phyloP scores from a whole-genome alignment of 2,113 vertebrate genomes.

The Zingel zingel region DNA sequence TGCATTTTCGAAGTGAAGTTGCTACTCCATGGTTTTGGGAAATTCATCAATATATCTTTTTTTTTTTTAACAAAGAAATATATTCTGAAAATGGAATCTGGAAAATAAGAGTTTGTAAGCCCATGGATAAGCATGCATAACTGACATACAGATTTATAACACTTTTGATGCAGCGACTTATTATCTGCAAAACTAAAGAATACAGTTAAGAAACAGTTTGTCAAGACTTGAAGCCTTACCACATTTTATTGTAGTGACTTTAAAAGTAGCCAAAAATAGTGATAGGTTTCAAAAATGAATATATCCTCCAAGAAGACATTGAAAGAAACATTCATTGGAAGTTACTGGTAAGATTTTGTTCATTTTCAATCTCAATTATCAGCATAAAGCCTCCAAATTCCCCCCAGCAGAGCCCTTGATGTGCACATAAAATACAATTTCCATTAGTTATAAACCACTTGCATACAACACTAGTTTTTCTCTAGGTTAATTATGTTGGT shows the following conservation, averaged over 20 bases:
- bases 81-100: neutral
- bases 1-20: slow-evolving; percentile 14
- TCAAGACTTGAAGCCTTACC: neutral
- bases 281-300: neutral
- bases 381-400: neutral
- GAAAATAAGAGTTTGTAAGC: neutral
- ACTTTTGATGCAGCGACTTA: neutral
- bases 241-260: neutral
- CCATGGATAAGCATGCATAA: neutral
- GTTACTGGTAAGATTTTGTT: neutral
- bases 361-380: slow-evolving; percentile 17
- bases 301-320: neutral
- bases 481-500: slow-evolving; percentile 39
- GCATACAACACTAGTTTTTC: slow-evolving; percentile 21
- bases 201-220: neutral
- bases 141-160: neutral
- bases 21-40: neutral
- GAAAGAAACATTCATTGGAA: neutral
- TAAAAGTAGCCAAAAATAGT: neutral
- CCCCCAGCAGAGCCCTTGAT: neutral
- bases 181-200: neutral
- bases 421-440: slow-evolving; percentile 29
- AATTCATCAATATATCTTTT: neutral
- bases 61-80: neutral
- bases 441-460: slow-evolving; percentile 27